Evolutionary conservation across 2,888 invertebrate species (phyloP).

Genomic region (Sarcophaga caerulescens): DNA sequence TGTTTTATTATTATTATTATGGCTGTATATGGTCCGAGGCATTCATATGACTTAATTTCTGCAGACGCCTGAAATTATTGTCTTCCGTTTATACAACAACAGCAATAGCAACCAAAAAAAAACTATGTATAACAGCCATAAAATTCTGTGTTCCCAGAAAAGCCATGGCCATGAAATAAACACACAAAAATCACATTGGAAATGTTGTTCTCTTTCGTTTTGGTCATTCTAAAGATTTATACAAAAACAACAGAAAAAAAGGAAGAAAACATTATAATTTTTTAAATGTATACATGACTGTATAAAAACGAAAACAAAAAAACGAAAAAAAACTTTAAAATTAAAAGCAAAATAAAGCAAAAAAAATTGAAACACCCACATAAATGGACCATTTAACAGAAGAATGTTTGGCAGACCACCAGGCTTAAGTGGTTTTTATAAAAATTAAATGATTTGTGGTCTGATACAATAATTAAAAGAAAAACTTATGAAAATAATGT

Average conservation of each 20-base stretch:
- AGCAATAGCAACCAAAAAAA: neutral
- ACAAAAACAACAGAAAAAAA: neutral
- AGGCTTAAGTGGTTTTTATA: constrained; percentile 60
- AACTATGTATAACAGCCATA: neutral
- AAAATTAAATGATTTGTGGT: constrained; percentile 64
- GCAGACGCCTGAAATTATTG: constrained; percentile 64
- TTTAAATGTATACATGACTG: constrained; percentile 12
- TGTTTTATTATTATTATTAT: constrained; percentile 27
- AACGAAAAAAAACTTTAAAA: constrained; percentile 22
- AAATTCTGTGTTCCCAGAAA: constrained; percentile 30
- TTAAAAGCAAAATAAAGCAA: constrained; percentile 16
- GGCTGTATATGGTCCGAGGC: constrained; percentile 40
- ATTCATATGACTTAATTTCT: constrained; percentile 65
- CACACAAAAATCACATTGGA: constrained; percentile 28
- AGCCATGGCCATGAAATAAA: constrained; percentile 57
- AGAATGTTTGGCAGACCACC: constrained; percentile 62
- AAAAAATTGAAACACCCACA: constrained; percentile 53
- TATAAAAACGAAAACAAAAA: neutral
- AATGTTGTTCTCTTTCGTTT: constrained; percentile 28
- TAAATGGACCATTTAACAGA: constrained; percentile 45
- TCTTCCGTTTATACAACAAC: constrained; percentile 57
- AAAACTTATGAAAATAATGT: neutral
- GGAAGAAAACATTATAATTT: constrained; percentile 20
- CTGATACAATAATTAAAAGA: constrained; percentile 37
- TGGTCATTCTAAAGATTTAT: constrained; percentile 59